Conservation (phyloP, 2,797 vertebrate genomes). For the Propithecus perrieri region DNA sequence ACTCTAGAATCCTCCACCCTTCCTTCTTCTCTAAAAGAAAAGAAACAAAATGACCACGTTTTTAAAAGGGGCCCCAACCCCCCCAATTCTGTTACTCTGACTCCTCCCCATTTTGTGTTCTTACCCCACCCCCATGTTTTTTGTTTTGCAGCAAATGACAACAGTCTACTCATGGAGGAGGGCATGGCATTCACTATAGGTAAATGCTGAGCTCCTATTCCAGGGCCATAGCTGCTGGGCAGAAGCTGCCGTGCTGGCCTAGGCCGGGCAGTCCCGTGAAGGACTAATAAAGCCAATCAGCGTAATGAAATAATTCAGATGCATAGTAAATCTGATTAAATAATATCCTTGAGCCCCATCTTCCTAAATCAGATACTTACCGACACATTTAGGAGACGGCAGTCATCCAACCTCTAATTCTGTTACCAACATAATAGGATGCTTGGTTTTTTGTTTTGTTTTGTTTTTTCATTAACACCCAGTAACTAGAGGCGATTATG, state of each 20-base stretch:
- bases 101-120: neutral
- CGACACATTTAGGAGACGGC: conserved; percentile 57
- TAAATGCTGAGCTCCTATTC: conserved; percentile 79
- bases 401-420: conserved; percentile 40
- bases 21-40: neutral
- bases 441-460: conserved; percentile 58
- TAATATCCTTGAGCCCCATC: conserved; percentile 31
- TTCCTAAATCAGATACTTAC: conserved; percentile 72
- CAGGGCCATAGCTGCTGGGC: neutral
- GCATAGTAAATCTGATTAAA: conserved; percentile 69
- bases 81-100: neutral
- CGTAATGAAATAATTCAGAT: conserved; percentile 79
- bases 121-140: conserved; percentile 9
- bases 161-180: conserved; percentile 93
- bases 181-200: conserved; percentile 99
- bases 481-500: conserved; percentile 62
- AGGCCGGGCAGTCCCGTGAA: conserved; percentile 50
- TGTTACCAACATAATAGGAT: conserved; percentile 63
- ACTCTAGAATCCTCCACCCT: neutral
- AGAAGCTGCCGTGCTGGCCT: neutral
- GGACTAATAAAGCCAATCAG: conserved; percentile 75
- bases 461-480: conserved; percentile 51
- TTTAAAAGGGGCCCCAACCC: neutral
- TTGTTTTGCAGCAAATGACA: conserved; percentile 92
- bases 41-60: neutral